Evolutionary conservation across 2,797 vertebrate species (phyloP), one percentile per base, ranked within the genome.

Genomic region (Anniella stebbinsi): DNA sequence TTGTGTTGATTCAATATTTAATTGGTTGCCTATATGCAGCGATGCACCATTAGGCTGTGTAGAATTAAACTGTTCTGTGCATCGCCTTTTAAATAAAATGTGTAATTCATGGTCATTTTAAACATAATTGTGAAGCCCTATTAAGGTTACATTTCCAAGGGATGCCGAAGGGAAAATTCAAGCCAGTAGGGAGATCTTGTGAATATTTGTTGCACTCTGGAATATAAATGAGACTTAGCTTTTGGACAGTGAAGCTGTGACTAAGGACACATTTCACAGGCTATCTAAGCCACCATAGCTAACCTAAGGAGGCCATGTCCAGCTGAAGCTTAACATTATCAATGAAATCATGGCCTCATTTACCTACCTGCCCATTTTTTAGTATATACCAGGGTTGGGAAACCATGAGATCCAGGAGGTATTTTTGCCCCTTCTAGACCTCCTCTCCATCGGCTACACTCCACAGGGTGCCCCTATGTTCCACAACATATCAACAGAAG

Each of bases 1-100:
- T 94, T 95, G 93, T 88, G 90, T 92, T 95, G 94, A 95, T 95
- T 96, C 94, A 96, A 95, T 95, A 94, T 96, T 96, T 95, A 95
- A 95, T 95, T 96, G 89, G 90, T 91, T 95, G 93, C 95, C 95
- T 96, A 94, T 89, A 91, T 94, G 92, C 86, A 91, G 91, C 93
- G 94, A 95, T 89, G 93, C 90, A 93, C 95, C 92, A 95, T 95
- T 95, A 95, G 92, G 92, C 93, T 93, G 87, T 92, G 89, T 93
- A 94, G 92, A 95, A 94, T 95, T 94, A 90, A 73, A 85, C 73
- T 86, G 89, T 93, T 96, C 92, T 89, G 90, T 54, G 76, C 66
- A 91, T 89, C 91, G 91, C 69, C 89, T 95, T 93, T 95, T 95
- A 95, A 96, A 96, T 94, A 95, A 94, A 85, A 94, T 11, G 86